Conservation (phyloP, 2,797 vertebrate genomes). For the Squalus acanthias region DNA sequence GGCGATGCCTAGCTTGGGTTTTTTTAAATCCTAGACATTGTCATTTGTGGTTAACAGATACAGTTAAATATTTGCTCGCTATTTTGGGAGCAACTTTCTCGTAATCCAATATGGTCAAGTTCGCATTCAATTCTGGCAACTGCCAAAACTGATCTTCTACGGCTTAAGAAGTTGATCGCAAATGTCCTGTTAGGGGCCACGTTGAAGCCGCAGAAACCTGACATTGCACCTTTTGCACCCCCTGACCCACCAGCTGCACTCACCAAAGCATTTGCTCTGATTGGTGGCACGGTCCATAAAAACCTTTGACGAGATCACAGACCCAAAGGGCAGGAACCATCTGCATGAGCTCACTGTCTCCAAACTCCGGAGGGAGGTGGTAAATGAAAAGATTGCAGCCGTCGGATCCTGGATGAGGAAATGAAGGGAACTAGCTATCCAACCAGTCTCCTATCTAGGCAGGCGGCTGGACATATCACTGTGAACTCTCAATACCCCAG, state of each 20-base stretch:
- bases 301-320: slow-evolving; percentile 97
- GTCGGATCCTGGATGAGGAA: slow-evolving; percentile 77
- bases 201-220: not conserved
- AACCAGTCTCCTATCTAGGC: too few relatives aligned
- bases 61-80: not conserved
- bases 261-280: slow-evolving; percentile 99
- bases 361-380: slow-evolving; percentile 99
- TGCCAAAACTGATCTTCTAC: not conserved
- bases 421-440: too few relatives aligned
- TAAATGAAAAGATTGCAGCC: slow-evolving; percentile 99
- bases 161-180: not conserved
- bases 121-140: not conserved
- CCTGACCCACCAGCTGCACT: slow-evolving; percentile 45
- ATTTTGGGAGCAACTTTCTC: not conserved
- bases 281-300: slow-evolving; percentile 99
- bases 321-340: slow-evolving; percentile 98
- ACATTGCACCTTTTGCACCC: not conserved
- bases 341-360: slow-evolving; percentile 96
- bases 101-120: not conserved
- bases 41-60: not conserved
- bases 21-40: not conserved
- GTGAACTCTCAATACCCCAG: too few relatives aligned
- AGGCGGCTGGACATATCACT: too few relatives aligned
- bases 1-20: not conserved
- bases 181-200: not conserved